A percentile compares a stretch with the other conserved stretches of the same genome.
Evolutionary conservation across 2,888 invertebrate species (phyloP).

Genomic region (Meteorus cinctellus): DNA sequence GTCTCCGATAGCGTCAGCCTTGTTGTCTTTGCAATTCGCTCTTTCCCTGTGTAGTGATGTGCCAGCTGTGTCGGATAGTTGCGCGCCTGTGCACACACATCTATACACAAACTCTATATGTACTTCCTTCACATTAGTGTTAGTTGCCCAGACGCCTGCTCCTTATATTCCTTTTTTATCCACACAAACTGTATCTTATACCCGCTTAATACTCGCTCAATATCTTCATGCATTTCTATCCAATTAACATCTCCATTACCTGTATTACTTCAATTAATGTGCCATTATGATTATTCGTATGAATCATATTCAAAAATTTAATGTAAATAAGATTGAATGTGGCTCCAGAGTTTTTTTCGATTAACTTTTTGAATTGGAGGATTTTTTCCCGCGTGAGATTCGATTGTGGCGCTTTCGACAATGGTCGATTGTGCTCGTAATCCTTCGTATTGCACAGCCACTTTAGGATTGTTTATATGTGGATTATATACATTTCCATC

Average conservation of each 20-base stretch:
- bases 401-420: neutral
- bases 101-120: neutral
- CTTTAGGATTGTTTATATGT: no score
- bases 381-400: neutral
- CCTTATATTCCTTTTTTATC: neutral
- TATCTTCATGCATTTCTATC: neutral
- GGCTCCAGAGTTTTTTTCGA: no score
- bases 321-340: no score
- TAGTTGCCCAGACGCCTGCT: neutral
- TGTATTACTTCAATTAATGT: neutral
- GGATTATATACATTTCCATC: no score
- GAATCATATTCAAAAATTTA: no score
- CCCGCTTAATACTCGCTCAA: neutral
- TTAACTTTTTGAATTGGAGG: neutral
- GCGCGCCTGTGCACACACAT: constrained; percentile 46
- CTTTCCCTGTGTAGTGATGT: constrained; percentile 18
- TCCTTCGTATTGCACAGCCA: no score
- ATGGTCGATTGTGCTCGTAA: constrained; percentile 18
- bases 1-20: constrained; percentile 31
- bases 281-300: no score
- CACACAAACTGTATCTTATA: neutral
- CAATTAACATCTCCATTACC: neutral
- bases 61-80: constrained; percentile 48
- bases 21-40: constrained; percentile 23
- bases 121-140: neutral